Evolutionary conservation across 2,113 vertebrate species (phyloP), one percentile per base, ranked within the genome.

Genomic region (Panthera tigris): DNA sequence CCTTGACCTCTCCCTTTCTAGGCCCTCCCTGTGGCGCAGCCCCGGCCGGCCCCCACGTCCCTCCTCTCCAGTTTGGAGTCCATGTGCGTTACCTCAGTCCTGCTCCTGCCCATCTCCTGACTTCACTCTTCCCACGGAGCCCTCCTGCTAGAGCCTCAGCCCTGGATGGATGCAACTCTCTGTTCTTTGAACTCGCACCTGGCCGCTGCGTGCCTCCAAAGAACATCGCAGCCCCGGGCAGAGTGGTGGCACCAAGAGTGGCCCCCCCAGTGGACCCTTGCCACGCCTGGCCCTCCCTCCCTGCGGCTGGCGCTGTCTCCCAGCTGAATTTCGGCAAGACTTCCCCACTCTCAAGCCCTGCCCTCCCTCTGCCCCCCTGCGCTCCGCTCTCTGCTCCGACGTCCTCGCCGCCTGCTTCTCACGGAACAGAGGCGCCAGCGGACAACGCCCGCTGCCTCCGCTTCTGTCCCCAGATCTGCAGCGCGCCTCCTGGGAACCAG

Each of bases 21-120:
- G 71, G 45, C 66, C 73, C 50, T 52, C 41, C 2, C 45, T 13
- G 14, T 14, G 52, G 61, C 7, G 25, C 31, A 29, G 69, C 10
- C 8, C 23, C n/a, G 23, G 14, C 71, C 10, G 0, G 1, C 7
- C 9, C 45, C 13, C 4, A 31, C 78, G 19, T 25, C 73, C 25
- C 39, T 14, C 41, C 9, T 63, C 71, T 33, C 36, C 27, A 4
- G 27, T 69, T 45, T 41, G 25, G 61, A 14, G 33, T 6, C 45
- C 23, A 0, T 0, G 4, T 12, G 6, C 15, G 3, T n/a, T 2
- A 5, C n/a, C 29, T 66, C 88, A 2, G 1, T 7, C 61, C 25
- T 5, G 4, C 10, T 27, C 50, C 69, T 31, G 55, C 29, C 63
- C 13, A 0, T 27, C 2, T 27, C 52, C 86, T 33, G 33, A 31